phyloP scores from a whole-genome alignment of 2,888 invertebrate genomes.

The Drosophila paucipuncta region DNA sequence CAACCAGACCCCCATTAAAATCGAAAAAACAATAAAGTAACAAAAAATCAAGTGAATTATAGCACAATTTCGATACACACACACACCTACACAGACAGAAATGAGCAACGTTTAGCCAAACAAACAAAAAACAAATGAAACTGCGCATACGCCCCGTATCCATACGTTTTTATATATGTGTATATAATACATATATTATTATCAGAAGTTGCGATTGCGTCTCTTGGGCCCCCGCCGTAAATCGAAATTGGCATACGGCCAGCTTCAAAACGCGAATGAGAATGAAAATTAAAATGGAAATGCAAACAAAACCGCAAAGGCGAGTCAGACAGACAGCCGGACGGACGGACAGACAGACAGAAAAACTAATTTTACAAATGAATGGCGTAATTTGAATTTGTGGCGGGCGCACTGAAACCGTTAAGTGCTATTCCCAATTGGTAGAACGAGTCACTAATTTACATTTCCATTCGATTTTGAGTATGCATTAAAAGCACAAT shows the following conservation, averaged over 20 bases:
- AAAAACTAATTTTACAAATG: constrained; percentile 71
- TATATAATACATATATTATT: constrained; percentile 29
- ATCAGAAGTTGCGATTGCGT: constrained; percentile 43
- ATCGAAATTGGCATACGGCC: constrained; percentile 62
- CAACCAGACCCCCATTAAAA: constrained; percentile 45
- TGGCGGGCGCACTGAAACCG: constrained; percentile 24
- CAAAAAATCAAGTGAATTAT: constrained; percentile 40
- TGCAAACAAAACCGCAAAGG: constrained; percentile 61
- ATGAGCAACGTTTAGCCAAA: constrained; percentile 15
- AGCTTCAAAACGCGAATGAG: constrained; percentile 56
- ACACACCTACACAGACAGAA: constrained; percentile 10
- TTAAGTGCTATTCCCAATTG: constrained; percentile 54
- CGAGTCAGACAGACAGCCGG: constrained; percentile 52
- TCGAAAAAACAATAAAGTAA: constrained; percentile 11
- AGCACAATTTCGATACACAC: not conserved
- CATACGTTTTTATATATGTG: not conserved
- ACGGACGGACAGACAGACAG: constrained; percentile 49
- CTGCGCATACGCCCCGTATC: constrained; percentile 56
- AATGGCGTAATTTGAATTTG: constrained; percentile 71
- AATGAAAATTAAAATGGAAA: constrained; percentile 27
- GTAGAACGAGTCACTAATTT: constrained; percentile 18
- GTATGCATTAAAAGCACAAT: constrained; percentile 3
- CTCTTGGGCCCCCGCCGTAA: not conserved
- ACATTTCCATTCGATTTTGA: constrained; percentile 20
- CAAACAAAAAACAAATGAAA: constrained; percentile 38